Base-by-base conservation (phyloP, 1,140 invertebrate species). In the Pachypsylla venusta region DNA sequence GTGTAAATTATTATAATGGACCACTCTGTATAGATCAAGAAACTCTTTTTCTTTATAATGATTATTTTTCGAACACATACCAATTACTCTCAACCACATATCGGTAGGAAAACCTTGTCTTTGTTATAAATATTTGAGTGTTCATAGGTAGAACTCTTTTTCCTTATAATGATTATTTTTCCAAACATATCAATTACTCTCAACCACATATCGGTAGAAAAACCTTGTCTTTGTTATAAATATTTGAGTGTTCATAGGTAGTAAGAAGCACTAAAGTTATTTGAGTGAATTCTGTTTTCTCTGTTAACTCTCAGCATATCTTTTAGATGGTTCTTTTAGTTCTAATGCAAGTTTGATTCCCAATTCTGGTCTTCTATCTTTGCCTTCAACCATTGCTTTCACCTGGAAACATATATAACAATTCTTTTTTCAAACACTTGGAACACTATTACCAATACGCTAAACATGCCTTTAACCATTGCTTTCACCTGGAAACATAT, bases 261-360 rank as follows among this genome's bases (percentile, higher is more conserved):
- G n/a, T 5, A n/a, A 3, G 42, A 48, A 19, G 16, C 16, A 10
- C 30, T 35, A 10, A n/a, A 7, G 30, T 7, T 35, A n/a, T 7
- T n/a, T n/a, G n/a, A n/a, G n/a, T n/a, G n/a, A n/a, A n/a, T n/a
- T n/a, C n/a, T 48, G 42, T 48, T 48, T 19, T 19, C 42, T 48
- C 3, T 48, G n/a, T 19, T 10, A 3, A 4, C 16, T 19, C 5
- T 19, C 22, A 5, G 42, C 4, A 19, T 58, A 35, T 14, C 60
- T 59, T 58, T 62, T 27, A 20, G 53, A 26, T 28, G 63, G 64
- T 61, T 76, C 77, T 69, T 86, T 87, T 0, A 91, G 78, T 68
- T 90, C 87, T 71, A 90, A 76, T 14, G 89, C 88, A 10, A 89
- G 73, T 68, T 90, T 89, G 68, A 90, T 90, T 3, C 88, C 90